phyloP scores from a whole-genome alignment of 2,888 invertebrate genomes.

The Coleophora deauratella region DNA sequence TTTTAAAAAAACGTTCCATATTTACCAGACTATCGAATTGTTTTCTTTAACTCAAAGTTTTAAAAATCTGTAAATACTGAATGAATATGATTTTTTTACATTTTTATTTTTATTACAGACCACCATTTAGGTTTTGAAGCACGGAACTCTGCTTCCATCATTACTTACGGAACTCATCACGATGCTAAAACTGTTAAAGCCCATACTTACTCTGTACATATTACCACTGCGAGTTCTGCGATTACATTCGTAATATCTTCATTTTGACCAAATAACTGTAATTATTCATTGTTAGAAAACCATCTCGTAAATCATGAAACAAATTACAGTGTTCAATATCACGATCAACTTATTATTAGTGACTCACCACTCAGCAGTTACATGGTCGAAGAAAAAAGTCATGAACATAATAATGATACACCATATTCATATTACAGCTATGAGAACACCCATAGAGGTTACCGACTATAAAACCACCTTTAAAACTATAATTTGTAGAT shows the following conservation, averaged over 20 bases:
- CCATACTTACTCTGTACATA: no score
- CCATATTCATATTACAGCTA: constrained; percentile 2
- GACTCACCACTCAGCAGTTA: constrained; percentile 34
- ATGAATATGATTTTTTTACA: no score
- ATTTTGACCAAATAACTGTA: constrained; percentile 59
- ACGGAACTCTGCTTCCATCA: neutral
- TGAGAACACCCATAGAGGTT: constrained; percentile 6
- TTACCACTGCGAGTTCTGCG: neutral
- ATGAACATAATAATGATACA: constrained; percentile 3
- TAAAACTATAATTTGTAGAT: no score
- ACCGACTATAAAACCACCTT: neutral
- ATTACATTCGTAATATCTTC: constrained; percentile 32
- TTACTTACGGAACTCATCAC: no score
- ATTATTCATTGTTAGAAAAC: constrained; percentile 46
- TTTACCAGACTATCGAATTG: no score
- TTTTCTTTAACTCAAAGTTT: no score
- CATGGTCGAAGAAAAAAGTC: constrained; percentile 7
- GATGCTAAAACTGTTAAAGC: no score
- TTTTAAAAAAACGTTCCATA: no score
- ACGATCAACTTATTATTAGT: constrained; percentile 45
- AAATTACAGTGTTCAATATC: constrained; percentile 55
- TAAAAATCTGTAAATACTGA: no score
- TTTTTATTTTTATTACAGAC: no score
- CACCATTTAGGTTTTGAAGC: no score
- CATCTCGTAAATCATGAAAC: constrained; percentile 54